phyloP scores from a whole-genome alignment of 2,888 invertebrate genomes.

The Podabrus alpinus region DNA sequence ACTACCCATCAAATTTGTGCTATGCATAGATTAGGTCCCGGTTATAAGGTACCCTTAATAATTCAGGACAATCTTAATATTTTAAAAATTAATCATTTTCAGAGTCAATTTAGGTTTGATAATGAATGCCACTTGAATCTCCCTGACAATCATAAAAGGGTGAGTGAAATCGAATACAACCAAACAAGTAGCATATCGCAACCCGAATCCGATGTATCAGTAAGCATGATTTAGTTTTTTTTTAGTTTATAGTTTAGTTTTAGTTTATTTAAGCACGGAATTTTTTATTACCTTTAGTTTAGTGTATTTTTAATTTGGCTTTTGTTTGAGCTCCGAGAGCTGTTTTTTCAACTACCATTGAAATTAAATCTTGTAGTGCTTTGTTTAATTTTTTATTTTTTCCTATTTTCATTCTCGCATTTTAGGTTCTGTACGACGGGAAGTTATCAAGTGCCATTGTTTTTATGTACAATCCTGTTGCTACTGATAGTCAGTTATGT shows the following conservation, averaged over 20 bases:
- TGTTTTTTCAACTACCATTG: not conserved
- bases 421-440: slow-evolving; percentile 97
- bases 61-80: not conserved
- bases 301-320: not conserved
- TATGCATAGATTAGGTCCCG: slow-evolving; percentile 97
- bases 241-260: slow-evolving; percentile 31
- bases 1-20: slow-evolving; percentile 98
- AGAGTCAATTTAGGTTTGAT: slow-evolving; percentile 99
- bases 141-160: slow-evolving; percentile 98
- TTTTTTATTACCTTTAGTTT: not conserved
- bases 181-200: slow-evolving; percentile 49
- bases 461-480: slow-evolving; percentile 99
- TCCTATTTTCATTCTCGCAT: not conserved
- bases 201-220: slow-evolving; percentile 57
- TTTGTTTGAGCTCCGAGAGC: not conserved
- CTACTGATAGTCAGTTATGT: slow-evolving; percentile 98
- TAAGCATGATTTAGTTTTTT: slow-evolving; percentile 59
- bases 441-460: slow-evolving; percentile 95
- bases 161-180: slow-evolving; percentile 65
- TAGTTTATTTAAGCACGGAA: not conserved
- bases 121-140: slow-evolving; percentile 98
- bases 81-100: slow-evolving; percentile 47
- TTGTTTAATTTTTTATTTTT: not conserved
- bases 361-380: not conserved
- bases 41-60: slow-evolving; percentile 81